These are phyloP conservation scores for Thereva unica DNA, from an alignment of 2,888 invertebrate species.

Conservation along the genomic window DNA sequence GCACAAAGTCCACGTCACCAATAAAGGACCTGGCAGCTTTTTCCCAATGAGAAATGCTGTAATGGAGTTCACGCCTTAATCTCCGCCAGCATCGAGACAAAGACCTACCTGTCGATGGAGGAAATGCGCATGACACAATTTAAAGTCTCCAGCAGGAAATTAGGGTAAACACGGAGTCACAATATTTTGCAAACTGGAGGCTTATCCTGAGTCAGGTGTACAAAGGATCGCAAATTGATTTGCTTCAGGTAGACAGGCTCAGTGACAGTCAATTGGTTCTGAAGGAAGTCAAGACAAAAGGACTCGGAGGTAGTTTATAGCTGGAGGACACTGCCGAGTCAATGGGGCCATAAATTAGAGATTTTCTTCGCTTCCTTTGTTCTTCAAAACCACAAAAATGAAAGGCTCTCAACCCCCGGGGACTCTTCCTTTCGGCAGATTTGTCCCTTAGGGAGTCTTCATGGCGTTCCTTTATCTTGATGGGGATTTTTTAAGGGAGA, in stretches of 20 bases:
- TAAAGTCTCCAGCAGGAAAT: constrained; percentile 31
- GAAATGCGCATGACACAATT: constrained; percentile 38
- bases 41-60: neutral
- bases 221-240: constrained; percentile 27
- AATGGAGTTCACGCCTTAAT: constrained; percentile 36
- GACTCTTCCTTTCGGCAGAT: constrained; percentile 10
- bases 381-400: constrained; percentile 33
- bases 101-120: constrained; percentile 18
- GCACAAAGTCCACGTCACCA: no score
- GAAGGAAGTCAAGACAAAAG: constrained; percentile 15
- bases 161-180: constrained; percentile 28
- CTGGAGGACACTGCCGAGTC: constrained; percentile 10
- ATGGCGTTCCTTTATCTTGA: neutral
- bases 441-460: neutral
- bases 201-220: constrained; percentile 13
- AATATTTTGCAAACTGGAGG: constrained; percentile 36
- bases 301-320: constrained; percentile 28
- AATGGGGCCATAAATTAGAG: constrained; percentile 27
- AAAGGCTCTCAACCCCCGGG: constrained; percentile 23
- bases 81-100: constrained; percentile 5
- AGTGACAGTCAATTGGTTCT: constrained; percentile 9
- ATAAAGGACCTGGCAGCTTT: neutral
- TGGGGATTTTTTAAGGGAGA: constrained; percentile 13
- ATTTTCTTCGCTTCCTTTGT: constrained; percentile 37
- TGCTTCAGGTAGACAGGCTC: constrained; percentile 15